Evolutionary conservation across 2,113 vertebrate species (phyloP).

Genomic region (Felis chaus): DNA sequence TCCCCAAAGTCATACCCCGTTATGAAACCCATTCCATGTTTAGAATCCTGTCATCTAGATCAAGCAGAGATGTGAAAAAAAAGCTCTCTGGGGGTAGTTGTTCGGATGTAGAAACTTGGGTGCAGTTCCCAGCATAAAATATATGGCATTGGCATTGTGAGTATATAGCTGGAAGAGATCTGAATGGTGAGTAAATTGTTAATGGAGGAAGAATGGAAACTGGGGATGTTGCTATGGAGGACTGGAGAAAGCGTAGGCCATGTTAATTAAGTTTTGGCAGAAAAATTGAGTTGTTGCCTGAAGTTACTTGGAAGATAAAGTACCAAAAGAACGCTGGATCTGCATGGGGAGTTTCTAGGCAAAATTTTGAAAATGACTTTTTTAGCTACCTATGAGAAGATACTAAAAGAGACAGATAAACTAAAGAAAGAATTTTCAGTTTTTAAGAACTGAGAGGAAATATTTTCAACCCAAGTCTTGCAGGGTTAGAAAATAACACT

Average conservation of each 20-base stretch:
- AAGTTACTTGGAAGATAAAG: background rate
- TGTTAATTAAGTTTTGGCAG: background rate
- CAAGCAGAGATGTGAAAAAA: background rate
- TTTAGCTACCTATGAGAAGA: background rate
- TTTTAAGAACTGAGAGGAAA: conserved; percentile 39
- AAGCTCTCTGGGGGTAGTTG: background rate
- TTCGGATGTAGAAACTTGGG: background rate
- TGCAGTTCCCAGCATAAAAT: background rate
- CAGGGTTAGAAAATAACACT: conserved; percentile 4
- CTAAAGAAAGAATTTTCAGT: background rate
- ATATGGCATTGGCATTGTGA: background rate
- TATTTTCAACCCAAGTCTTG: background rate
- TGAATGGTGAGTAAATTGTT: background rate
- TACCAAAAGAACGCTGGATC: background rate
- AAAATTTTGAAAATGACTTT: background rate
- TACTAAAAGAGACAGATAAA: background rate
- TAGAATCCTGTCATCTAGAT: background rate
- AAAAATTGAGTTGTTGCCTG: background rate
- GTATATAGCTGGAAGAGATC: background rate
- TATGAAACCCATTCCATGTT: background rate
- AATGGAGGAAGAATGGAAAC: background rate
- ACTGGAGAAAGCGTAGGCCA: background rate
- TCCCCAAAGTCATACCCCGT: background rate
- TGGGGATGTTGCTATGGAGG: background rate
- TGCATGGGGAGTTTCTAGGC: background rate